Evolutionary conservation across 2,113 vertebrate genomes (phyloP).

Genomic region (Steatornis caripensis): DNA sequence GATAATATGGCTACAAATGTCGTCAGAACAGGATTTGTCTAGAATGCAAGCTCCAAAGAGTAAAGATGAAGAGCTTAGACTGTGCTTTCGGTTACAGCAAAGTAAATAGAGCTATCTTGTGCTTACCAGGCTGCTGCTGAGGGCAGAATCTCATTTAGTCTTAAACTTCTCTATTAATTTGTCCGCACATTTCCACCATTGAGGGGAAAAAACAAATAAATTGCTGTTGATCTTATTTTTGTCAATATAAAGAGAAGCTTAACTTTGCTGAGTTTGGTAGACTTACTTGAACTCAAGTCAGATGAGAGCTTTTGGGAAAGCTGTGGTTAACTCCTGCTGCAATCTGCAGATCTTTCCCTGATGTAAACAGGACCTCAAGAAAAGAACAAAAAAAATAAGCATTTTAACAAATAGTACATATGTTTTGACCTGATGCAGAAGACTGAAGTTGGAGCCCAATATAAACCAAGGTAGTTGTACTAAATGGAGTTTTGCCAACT

Average conservation of each 20-base stretch:
- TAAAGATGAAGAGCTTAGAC: background rate
- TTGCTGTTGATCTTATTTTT: background rate
- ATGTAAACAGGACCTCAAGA: slow-evolving; percentile 7
- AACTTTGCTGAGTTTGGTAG: background rate
- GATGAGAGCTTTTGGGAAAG: background rate
- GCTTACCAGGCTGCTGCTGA: background rate
- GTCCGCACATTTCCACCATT: background rate
- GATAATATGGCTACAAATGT: background rate
- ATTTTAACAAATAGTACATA: background rate
- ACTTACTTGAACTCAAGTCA: background rate
- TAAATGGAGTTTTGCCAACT: slow-evolving; percentile 6
- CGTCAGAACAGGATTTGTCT: background rate
- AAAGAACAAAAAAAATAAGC: background rate
- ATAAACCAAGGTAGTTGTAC: slow-evolving; percentile 2
- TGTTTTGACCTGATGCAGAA: background rate
- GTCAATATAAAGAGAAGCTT: background rate
- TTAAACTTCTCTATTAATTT: background rate
- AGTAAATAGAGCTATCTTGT: background rate
- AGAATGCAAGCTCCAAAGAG: background rate
- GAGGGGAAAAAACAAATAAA: background rate
- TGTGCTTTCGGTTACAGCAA: background rate
- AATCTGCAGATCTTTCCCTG: background rate
- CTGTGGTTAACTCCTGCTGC: slow-evolving; percentile 5
- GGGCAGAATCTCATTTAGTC: background rate
- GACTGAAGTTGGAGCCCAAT: background rate